Conservation (phyloP, 1,140 invertebrate genomes). For the Paracyclopina nana region DNA sequence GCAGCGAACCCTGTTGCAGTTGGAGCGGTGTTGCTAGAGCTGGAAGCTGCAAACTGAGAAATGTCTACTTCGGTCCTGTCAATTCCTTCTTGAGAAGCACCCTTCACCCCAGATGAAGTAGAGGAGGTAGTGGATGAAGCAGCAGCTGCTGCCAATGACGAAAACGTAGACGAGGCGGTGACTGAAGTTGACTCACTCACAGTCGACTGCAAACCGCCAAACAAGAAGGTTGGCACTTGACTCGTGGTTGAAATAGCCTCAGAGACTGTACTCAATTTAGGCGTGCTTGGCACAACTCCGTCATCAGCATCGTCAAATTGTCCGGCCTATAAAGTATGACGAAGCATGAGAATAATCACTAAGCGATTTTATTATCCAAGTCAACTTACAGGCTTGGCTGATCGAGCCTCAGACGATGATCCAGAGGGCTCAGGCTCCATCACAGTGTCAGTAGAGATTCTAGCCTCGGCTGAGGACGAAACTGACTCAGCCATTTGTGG, state of each 20-base stretch:
- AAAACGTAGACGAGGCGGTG: background rate
- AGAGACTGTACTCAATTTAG: conserved; percentile 55
- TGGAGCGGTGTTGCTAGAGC: background rate
- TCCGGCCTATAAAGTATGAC: conserved; percentile 31
- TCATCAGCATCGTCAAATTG: conserved; percentile 66
- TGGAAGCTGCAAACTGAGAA: background rate
- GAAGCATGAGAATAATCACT: conserved; percentile 12
- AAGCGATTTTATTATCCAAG: conserved; percentile 2
- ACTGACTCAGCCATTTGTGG: conserved; percentile 13
- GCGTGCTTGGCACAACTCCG: conserved; percentile 72
- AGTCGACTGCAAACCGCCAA: background rate
- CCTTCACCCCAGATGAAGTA: too few relatives aligned
- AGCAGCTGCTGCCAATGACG: too few relatives aligned
- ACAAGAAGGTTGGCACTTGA: background rate
- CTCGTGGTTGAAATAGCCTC: conserved; percentile 30
- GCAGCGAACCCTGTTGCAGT: too few relatives aligned
- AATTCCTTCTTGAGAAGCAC: background rate
- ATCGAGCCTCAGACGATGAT: background rate
- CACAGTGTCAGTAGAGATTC: too few relatives aligned
- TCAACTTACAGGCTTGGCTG: conserved; percentile 4
- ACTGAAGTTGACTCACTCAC: background rate
- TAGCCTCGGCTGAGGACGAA: background rate
- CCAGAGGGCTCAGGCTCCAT: background rate
- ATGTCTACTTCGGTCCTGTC: background rate
- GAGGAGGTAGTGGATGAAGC: too few relatives aligned